Percentiles rank a stretch among this genome's conserved stretches.
Conservation (phyloP, 2,888 invertebrate genomes). For the Dynastes maya region DNA sequence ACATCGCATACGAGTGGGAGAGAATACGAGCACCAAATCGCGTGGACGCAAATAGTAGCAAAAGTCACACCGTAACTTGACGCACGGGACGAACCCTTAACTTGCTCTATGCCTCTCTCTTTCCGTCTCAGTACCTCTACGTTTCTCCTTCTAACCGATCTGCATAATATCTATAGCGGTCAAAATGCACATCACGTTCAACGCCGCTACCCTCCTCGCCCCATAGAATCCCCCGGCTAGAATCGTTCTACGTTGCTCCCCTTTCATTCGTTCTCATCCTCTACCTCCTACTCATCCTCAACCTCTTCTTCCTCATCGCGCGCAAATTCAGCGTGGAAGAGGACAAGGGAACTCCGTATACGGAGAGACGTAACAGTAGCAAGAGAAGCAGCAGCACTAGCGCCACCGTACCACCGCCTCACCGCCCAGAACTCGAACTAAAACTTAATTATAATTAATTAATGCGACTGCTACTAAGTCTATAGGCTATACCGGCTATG, state of each 20-base stretch:
- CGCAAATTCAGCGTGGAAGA: conserved; percentile 1
- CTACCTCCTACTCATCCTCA: conserved; percentile 72
- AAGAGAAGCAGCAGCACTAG: conserved; percentile 64
- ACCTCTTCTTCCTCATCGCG: conserved; percentile 62
- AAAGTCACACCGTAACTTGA: background rate
- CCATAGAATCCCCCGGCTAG: background rate
- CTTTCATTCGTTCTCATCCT: conserved; percentile 61
- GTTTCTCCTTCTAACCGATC: conserved; percentile 59
- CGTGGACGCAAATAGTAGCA: too few species aligned
- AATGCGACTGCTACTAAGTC: conserved; percentile 78
- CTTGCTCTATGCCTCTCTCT: background rate
- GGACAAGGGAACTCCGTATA: background rate
- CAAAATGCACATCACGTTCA: conserved; percentile 69
- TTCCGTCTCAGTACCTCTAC: background rate
- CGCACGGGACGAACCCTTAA: background rate
- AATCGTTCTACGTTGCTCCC: conserved; percentile 40
- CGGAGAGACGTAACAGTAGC: background rate
- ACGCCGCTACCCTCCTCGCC: conserved; percentile 38
- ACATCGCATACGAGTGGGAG: background rate
- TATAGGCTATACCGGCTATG: conserved; percentile 73
- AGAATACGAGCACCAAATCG: background rate
- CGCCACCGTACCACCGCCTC: conserved; percentile 62
- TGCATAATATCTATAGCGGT: conserved; percentile 68
- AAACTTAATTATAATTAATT: conserved; percentile 90
- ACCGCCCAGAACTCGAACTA: conserved; percentile 74